Base-by-base conservation (phyloP, 2,888 invertebrate genomes). In the Monopis laevigella region DNA sequence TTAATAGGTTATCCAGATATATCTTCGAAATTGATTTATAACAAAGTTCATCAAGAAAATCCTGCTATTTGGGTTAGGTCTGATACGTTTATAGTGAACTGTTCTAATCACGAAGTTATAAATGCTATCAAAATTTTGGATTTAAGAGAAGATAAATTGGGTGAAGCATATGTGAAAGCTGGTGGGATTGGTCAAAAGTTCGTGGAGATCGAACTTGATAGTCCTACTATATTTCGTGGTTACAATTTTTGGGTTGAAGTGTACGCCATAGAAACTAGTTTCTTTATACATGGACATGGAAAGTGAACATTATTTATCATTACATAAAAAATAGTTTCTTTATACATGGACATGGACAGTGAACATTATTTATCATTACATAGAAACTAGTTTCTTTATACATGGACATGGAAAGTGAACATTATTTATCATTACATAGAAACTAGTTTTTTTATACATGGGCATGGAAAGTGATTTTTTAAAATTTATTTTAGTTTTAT, bases 221-320 rank as follows among this genome's bases (percentile, higher is more conserved):
- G 74, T 42, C 72, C 74, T 0, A 59, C 57, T 10, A 50, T 67
- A 1, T 62, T 75, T 2, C 51, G 71, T 5, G 77, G 74, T 0
- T 70, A 64, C 28, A 70, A 70, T 43, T 77, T 77, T 45, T 62
- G 61, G 57, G 65, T 75, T 10, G 61, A 74, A 51, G 64, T 74
- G 21, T 75, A 65, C 42, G 68, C 65, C 1, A 58, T 66, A 5
- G 51, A 67, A 21, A 57, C 60, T 16, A 28, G 41, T 14, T 19
- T 12, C 7, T 36, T 36, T 12, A n/a, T 36, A 11, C 19, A 16
- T 19, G 19, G 19, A 2, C 36, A 36, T 36, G 36, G 36, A 21
- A 36, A 36, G 21, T 36, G 16, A 36, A 36, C 16, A 5, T 29
- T 21, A 21, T 21, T 21, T 8, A 21, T 7, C 6, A 21, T 21